Evolutionary conservation across 2,888 invertebrate species (phyloP), one percentile per base, ranked within the genome.

Genomic region (Eilema sororculum): DNA sequence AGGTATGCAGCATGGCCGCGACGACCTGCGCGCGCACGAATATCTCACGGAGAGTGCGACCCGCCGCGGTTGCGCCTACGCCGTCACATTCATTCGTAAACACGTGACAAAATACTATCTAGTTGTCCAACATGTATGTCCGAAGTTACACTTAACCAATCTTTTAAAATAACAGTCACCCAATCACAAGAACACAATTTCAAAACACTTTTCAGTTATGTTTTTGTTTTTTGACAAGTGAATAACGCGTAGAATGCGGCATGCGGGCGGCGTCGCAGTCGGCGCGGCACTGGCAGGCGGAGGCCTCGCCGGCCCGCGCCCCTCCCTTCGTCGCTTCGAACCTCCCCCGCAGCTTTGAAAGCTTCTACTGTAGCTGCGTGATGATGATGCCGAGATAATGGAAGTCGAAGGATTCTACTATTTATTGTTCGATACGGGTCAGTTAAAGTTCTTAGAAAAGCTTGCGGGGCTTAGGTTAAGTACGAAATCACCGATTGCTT

Each of bases 1-100:
- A 95, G 95, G 95, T 95, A 95, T 95, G 95, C 95, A 95, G 95
- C 95, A 95, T 95, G 95, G 95, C 95, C 94, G 95, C 94, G 90
- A 87, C 93, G 93, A 93, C 92, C 94, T 91, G 93, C 90, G 90
- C 92, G 93, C 91, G 90, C 94, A 92, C 93, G 91, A 93, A 94
- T 94, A 94, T 94, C 94, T 94, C 95, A 94, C 95, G 91, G 90
- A 91, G 89, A 93, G 93, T 91, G 93, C 93, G 92, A 93, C 91
- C 91, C 90, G 90, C 90, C 89, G 91, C 79, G 83, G 85, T 88
- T 93, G 93, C 93, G 94, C 94, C 93, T 93, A 93, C 94, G 91
- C 93, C 92, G 93, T 91, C 93, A 90, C 92, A 93, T 93, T 92
- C 90, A 93, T 92, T 91, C 90, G 94, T 93, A 93, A 94, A 93